Evolutionary conservation across 1,140 invertebrate species (phyloP).

Genomic region (Papilio aristodemus): DNA sequence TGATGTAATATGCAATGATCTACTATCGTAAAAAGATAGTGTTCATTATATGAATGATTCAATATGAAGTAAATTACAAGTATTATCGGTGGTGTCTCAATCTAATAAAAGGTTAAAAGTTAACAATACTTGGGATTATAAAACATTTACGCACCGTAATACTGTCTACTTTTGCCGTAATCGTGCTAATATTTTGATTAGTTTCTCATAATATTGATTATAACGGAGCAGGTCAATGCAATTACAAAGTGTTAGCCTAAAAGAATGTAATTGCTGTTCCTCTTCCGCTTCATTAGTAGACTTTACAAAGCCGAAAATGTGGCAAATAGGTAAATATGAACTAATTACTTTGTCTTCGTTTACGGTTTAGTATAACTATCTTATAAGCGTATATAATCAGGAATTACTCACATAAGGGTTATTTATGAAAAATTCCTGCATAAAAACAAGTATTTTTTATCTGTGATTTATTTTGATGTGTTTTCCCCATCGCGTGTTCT

Average conservation of each 20-base stretch:
- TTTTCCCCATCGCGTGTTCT: too few species aligned
- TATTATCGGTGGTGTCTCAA: neutral
- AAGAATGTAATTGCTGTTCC: neutral
- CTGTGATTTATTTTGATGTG: too few species aligned
- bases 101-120: conserved; percentile 6
- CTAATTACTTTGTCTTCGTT: neutral
- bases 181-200: conserved; percentile 17
- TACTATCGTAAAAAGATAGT: neutral
- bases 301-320: neutral
- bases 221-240: conserved; percentile 1
- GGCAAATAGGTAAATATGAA: neutral
- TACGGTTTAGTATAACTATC: too few species aligned
- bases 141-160: conserved; percentile 1
- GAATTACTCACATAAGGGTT: too few species aligned
- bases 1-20: too few species aligned
- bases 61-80: neutral
- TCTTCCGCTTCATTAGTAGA: neutral
- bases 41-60: neutral
- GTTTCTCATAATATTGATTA: conserved; percentile 14
- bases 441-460: too few species aligned
- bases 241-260: conserved; percentile 15
- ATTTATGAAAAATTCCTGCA: too few species aligned
- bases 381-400: too few species aligned
- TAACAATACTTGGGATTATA: conserved; percentile 8
- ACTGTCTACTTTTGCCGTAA: neutral